Conservation (phyloP, 2,888 invertebrate genomes). For the Andricus curvator region DNA sequence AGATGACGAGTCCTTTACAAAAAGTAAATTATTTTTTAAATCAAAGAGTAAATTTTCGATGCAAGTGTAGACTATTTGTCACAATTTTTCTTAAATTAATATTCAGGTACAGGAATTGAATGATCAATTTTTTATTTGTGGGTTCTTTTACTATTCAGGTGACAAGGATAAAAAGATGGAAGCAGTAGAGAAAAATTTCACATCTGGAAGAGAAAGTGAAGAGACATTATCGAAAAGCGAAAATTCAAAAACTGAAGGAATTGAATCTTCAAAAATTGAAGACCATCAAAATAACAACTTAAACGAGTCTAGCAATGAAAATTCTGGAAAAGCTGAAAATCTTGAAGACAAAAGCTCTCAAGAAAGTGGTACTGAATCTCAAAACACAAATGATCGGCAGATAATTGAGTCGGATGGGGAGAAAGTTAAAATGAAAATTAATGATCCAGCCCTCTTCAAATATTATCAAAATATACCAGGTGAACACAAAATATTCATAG, state of each 20-base stretch:
- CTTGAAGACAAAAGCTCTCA: not conserved
- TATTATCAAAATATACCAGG: slow-evolving; percentile 70
- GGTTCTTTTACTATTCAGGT: not conserved
- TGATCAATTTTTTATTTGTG: not conserved
- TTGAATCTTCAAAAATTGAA: slow-evolving; percentile 44
- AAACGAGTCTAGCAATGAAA: slow-evolving; percentile 40
- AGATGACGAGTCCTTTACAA: slow-evolving; percentile 58
- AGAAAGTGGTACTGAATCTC: slow-evolving; percentile 19
- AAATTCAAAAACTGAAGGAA: slow-evolving; percentile 39
- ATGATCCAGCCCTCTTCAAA: slow-evolving; percentile 48
- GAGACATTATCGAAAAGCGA: slow-evolving; percentile 45
- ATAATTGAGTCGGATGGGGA: slow-evolving; percentile 57
- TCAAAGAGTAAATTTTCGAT: not conserved
- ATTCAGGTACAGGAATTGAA: not conserved
- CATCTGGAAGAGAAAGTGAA: slow-evolving; percentile 1
- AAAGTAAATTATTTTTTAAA: slow-evolving; percentile 56
- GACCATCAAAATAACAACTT: slow-evolving; percentile 46
- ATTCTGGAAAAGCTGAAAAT: slow-evolving; percentile 8
- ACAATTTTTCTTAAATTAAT: not conserved
- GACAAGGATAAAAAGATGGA: not conserved
- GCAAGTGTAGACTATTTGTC: not conserved
- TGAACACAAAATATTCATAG: slow-evolving; percentile 45
- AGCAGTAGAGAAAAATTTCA: not conserved
- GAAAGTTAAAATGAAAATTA: slow-evolving; percentile 55
- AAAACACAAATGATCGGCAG: slow-evolving; percentile 47